These are phyloP conservation scores for Thamnophis sirtalis DNA, from an alignment of 2,113 vertebrate species.

Conservation along the genomic window DNA sequence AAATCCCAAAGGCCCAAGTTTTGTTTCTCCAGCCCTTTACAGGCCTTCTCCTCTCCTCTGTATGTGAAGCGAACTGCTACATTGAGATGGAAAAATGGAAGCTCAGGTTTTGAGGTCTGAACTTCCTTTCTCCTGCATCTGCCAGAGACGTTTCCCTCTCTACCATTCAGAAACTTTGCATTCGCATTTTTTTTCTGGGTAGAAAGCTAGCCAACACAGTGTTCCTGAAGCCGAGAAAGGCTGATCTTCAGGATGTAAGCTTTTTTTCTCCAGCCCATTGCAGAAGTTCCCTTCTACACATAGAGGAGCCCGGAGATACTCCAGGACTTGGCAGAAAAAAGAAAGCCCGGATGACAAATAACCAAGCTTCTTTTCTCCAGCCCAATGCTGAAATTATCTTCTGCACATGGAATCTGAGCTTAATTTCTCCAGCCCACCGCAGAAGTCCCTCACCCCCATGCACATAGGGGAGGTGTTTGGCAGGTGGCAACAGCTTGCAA, in stretches of 20 bases:
- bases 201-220: not conserved
- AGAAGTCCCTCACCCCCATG: not conserved
- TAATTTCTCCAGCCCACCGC: not conserved
- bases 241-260: not conserved
- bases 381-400: not conserved
- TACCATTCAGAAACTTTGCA: not conserved
- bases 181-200: not conserved
- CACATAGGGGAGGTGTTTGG: not conserved
- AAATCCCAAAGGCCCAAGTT: not conserved
- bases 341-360: too few relatives aligned
- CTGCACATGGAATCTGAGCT: not conserved
- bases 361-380: not conserved
- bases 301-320: too few relatives aligned
- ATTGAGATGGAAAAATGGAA: not conserved
- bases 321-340: too few relatives aligned
- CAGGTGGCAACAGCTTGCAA: not conserved
- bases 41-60: not conserved
- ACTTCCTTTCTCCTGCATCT: not conserved
- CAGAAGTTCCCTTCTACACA: not conserved
- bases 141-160: not conserved
- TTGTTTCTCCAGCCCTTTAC: not conserved
- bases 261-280: not conserved
- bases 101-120: not conserved
- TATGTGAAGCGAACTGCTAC: not conserved
- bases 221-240: not conserved